A percentile compares a stretch with the other conserved stretches of the same genome.
phyloP scores from a whole-genome alignment of 1,140 invertebrate genomes.

The Tetramorium simillimum region DNA sequence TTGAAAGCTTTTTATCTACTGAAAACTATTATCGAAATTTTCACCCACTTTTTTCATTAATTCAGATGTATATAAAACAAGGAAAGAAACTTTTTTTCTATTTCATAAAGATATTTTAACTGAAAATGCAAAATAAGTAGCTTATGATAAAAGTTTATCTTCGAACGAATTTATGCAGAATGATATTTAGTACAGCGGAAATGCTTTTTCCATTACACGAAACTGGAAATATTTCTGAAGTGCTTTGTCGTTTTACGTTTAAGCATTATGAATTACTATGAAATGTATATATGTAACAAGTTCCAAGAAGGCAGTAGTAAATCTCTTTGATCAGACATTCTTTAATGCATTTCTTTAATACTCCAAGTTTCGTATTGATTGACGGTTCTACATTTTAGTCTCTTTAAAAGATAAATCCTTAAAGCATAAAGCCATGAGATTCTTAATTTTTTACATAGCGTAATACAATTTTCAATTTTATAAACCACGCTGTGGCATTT shows the following conservation, averaged over 20 bases:
- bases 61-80: background rate
- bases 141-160: background rate
- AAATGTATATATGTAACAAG: background rate
- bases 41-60: background rate
- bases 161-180: background rate
- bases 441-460: background rate
- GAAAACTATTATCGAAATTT: slow-evolving; percentile 1
- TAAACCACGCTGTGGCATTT: slow-evolving; percentile 1
- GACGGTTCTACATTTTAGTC: background rate
- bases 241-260: background rate
- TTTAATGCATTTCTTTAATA: slow-evolving; percentile 26
- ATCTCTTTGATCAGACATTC: background rate
- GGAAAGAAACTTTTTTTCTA: background rate
- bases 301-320: background rate
- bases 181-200: background rate
- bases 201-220: background rate
- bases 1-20: background rate
- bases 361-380: background rate
- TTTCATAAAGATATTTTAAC: background rate
- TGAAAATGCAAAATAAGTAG: slow-evolving; percentile 8
- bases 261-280: background rate
- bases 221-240: background rate
- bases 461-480: slow-evolving; percentile 24
- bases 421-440: background rate
- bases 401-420: background rate